These are phyloP conservation scores for Psilopsiagon aymara DNA, from an alignment of 2,113 vertebrate genomes.

Conservation along the genomic window DNA sequence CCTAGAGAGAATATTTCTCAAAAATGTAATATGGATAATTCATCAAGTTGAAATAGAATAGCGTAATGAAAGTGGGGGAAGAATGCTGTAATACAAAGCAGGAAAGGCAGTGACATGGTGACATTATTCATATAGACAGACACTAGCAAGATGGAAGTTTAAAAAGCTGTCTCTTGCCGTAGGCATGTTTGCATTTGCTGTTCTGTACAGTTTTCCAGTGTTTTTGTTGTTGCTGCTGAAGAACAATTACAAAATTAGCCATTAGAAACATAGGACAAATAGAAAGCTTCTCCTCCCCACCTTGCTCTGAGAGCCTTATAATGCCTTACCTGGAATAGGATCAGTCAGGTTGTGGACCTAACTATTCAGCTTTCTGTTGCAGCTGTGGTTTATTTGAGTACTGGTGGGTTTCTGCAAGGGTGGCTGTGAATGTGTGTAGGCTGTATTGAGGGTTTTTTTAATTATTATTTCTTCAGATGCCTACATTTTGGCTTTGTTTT, in stretches of 20 bases:
- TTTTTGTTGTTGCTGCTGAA: constrained; percentile 16
- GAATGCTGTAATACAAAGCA: background rate
- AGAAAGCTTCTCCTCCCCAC: background rate
- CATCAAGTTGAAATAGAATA: constrained; percentile 59
- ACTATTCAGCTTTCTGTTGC: background rate
- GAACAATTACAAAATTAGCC: constrained; percentile 12
- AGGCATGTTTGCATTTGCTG: constrained; percentile 26
- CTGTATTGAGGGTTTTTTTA: background rate
- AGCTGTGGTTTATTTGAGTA: background rate
- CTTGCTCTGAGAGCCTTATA: background rate
- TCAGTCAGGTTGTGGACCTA: background rate
- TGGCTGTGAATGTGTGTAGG: background rate
- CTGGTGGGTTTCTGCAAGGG: background rate
- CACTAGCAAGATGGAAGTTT: constrained; percentile 1
- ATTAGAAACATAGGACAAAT: background rate
- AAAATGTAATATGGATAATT: constrained; percentile 54
- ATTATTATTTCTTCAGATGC: constrained; percentile 8
- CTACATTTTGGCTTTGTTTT: background rate
- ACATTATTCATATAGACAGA: constrained; percentile 49
- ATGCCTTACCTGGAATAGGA: background rate
- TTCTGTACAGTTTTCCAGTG: constrained; percentile 2
- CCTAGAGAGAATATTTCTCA: constrained; percentile 30
- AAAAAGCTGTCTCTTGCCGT: background rate
- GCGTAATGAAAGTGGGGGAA: constrained; percentile 37
- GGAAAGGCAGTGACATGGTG: constrained; percentile 18